Evolutionary conservation across 2,797 vertebrate species (phyloP).

Genomic region (Chelon labrosus): DNA sequence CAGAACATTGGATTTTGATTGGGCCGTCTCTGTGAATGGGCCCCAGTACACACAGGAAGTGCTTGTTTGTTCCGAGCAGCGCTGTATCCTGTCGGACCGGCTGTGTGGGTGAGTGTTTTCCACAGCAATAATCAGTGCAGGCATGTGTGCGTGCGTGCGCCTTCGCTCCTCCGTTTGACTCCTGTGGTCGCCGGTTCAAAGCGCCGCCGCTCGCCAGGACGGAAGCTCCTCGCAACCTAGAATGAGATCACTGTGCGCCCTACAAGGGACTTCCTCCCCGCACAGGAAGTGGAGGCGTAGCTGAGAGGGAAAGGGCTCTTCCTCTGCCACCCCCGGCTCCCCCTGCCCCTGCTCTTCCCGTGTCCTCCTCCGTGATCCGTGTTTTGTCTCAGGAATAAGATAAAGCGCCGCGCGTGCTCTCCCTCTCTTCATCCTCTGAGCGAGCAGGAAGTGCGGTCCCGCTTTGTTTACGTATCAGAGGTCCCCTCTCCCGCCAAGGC

Average conservation of each 20-base stretch:
- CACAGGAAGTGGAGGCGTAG: slow-evolving; percentile 89
- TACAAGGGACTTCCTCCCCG: slow-evolving; percentile 87
- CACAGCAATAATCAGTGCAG: slow-evolving; percentile 85
- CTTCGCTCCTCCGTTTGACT: slow-evolving; percentile 77
- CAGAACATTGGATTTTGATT: slow-evolving; percentile 83
- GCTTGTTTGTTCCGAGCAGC: slow-evolving; percentile 86
- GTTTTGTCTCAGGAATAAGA: slow-evolving; percentile 78
- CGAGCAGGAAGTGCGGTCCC: slow-evolving; percentile 71
- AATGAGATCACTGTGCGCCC: slow-evolving; percentile 88
- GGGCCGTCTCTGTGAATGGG: slow-evolving; percentile 82
- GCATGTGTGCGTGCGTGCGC: slow-evolving; percentile 47
- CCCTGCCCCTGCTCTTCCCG: slow-evolving; percentile 56
- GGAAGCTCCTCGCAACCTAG: slow-evolving; percentile 85
- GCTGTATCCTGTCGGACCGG: slow-evolving; percentile 79
- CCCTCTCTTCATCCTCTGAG: slow-evolving; percentile 36
- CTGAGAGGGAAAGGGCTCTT: slow-evolving; percentile 92
- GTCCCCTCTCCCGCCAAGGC: slow-evolving; percentile 64
- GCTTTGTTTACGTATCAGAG: slow-evolving; percentile 79
- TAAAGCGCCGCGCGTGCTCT: slow-evolving; percentile 48
- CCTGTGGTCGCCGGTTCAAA: slow-evolving; percentile 86
- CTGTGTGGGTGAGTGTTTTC: slow-evolving; percentile 80
- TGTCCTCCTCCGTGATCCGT: slow-evolving; percentile 74
- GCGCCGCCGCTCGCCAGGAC: slow-evolving; percentile 54
- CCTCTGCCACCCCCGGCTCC: slow-evolving; percentile 62
- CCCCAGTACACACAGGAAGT: slow-evolving; percentile 84